Evolutionary conservation across 2,888 invertebrate species (phyloP), one percentile per base, ranked within the genome.

Genomic region (Criorhina ranunculi): DNA sequence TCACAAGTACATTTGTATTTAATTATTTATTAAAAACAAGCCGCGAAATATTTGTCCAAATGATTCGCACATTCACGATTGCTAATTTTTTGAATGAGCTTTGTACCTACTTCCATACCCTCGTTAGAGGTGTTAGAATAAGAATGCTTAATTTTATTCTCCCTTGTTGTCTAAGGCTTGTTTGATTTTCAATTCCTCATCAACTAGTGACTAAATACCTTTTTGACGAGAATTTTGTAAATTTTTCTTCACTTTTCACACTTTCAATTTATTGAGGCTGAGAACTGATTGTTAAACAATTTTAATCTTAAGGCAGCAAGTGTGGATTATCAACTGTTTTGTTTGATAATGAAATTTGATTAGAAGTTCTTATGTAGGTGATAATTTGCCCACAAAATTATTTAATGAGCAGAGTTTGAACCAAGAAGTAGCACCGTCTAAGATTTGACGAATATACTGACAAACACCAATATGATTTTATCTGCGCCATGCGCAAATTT

Each of bases 231-330:
- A 1, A 5, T 49, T 49, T 29, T n/a, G 9, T n/a, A 49, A 46
- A 46, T n/a, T n/a, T n/a, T n/a, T n/a, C n/a, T n/a, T n/a, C 29
- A 24, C 49, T 24, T 24, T 9, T 46, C 46, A 8, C 46, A 46
- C 46, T 46, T 46, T 19, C 11, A 29, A 49, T 49, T 49, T 49
- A 6, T 24, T 6, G 49, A 17, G 17, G 9, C 24, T 24, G 4
- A 24, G 24, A 24, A 49, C 49, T 49, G 49, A 49, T 29, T 29
- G 49, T 24, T 46, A 11, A 49, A 24, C 24, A 9, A 29, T 24
- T 1, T 46, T 46, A 5, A 29, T 49, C 24, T 49, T 29, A 29
- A 24, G 19, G 9, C 9, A 7, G 2, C 9, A 1, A 46, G 24
- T 24, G 11, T 19, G 2, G 17, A 12, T 46, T 46, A 46, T 46